Evolutionary conservation across 2,888 invertebrate genomes (phyloP), one percentile per base, ranked within the genome.

Genomic region (Ypsolopha scabrella): DNA sequence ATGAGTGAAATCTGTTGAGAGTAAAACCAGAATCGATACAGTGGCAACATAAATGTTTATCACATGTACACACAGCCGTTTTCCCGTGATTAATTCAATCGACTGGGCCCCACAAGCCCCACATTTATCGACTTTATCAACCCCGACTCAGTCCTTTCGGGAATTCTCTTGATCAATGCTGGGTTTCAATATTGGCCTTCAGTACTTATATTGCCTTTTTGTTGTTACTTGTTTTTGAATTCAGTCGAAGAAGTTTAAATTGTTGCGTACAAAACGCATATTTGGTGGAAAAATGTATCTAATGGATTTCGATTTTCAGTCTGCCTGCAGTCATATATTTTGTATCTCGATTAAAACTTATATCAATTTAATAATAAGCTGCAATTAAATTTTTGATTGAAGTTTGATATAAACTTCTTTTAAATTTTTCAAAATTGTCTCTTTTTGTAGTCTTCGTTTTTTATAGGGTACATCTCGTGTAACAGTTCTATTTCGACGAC

Each of bases 81-180:
- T 72, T 67, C 70, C 41, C 68, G 69, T 72, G 76, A 79, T 80
- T 80, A 80, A 80, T 81, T 79, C 74, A 78, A 78, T 80, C 78
- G 77, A 76, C 79, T 72, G 70, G 68, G 67, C 60, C 62, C 64
- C 63, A 58, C 73, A 72, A 24, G 24, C 24, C 24, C 24, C 24
- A 24, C 24, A 24, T 24, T 24, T 24, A 24, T 24, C 24, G 24
- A 24, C 73, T 74, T 70, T 70, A 59, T 54, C 58, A 48, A 48
- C 53, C 52, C 37, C 52, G 53, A 49, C 49, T 37, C 44, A 41
- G 50, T 52, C 53, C 54, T 53, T 52, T 53, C 65, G 60, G 61
- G 58, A 58, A 58, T 55, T 55, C 52, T 54, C 62, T 60, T 64
- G 68, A 68, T 71, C 70, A 68, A 66, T 62, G 60, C 55, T 60